Base-by-base conservation (phyloP, 2,888 invertebrate genomes). In the Octodonta nipae region DNA sequence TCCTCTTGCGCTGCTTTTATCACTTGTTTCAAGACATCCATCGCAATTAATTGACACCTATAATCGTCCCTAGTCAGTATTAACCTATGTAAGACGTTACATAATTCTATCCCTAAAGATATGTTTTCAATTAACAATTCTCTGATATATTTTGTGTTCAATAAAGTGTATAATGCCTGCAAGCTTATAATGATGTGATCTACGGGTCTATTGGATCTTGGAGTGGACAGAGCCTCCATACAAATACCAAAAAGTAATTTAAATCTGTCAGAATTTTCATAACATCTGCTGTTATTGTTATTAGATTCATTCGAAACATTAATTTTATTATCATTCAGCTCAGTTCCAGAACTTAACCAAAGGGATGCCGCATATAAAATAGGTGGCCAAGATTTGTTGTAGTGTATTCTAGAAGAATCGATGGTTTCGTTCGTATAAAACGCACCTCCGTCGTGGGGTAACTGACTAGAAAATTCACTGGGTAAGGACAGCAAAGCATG, bases 391-490 rank as follows among this genome's bases (percentile, higher is more conserved):
- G 89, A 82, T 46, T 79, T 73, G 12, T 75, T 73, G 63, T 98
- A 98, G 60, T 95, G 91, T 10, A 80, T 79, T 29, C 92, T 76
- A 1, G 93, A 88, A 6, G 82, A 82, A 50, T 95, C 93, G 50
- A 89, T 87, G 0, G 93, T 92, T 54, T 96, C 95, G 15, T 87
- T 86, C 0, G 91, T 91, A 63, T 95, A 98, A 65, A 98, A 98
- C 10, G 96, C 88, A 3, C 96, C 96, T 30, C 95, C 96, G 46
- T 89, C 88, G 53, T 87, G 85, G 0, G 91, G 91, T 35, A 98
- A 67, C 58, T 96, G 95, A 38, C 87, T 89, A 2, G 85, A 78
- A 63, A 91, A 95, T 62, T 96, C 93, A 30, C 81, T 71, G 0
- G 95, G 95, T 42, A 96, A 67, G 35, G 92, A 83, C 26, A 96